Percentiles rank a stretch among this genome's conserved stretches.
Conservation (phyloP, 2,888 invertebrate genomes). For the Troides oblongomaculatus region DNA sequence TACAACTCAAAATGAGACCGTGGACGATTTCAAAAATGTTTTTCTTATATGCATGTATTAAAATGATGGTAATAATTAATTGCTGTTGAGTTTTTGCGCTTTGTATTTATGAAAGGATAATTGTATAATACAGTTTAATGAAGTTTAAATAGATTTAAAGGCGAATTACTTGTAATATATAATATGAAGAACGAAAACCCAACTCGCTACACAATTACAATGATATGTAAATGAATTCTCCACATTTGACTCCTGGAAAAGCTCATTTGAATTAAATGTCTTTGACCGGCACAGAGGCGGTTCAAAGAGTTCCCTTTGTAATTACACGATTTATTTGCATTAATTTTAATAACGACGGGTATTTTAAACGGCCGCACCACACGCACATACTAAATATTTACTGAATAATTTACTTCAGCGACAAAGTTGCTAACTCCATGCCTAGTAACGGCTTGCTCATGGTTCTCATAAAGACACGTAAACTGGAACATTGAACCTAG, state of each 20-base stretch:
- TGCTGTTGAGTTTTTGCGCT: too few relatives aligned
- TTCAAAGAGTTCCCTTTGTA: conserved; percentile 5
- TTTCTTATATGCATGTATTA: too few relatives aligned
- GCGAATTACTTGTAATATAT: background rate
- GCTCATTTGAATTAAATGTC: conserved; percentile 19
- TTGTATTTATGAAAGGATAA: too few relatives aligned
- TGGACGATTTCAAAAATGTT: too few relatives aligned
- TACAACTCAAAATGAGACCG: too few relatives aligned
- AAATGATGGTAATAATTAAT: too few relatives aligned
- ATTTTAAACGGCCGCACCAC: background rate
- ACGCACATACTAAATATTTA: background rate
- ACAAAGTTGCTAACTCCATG: background rate
- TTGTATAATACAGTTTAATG: too few relatives aligned
- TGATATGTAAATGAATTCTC: background rate
- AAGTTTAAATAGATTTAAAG: background rate
- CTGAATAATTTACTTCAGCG: background rate
- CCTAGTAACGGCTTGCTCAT: background rate
- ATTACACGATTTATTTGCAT: conserved; percentile 5
- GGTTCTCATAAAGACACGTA: too few relatives aligned
- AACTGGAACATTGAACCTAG: too few relatives aligned
- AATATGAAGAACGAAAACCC: background rate
- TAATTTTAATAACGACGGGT: background rate
- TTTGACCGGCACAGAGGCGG: conserved; percentile 18
- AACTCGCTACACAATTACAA: background rate
- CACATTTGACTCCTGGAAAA: background rate